These are phyloP conservation scores for Pristionchus exspectatus DNA, from an alignment of 2,888 invertebrate genomes.

Conservation along the genomic window DNA sequence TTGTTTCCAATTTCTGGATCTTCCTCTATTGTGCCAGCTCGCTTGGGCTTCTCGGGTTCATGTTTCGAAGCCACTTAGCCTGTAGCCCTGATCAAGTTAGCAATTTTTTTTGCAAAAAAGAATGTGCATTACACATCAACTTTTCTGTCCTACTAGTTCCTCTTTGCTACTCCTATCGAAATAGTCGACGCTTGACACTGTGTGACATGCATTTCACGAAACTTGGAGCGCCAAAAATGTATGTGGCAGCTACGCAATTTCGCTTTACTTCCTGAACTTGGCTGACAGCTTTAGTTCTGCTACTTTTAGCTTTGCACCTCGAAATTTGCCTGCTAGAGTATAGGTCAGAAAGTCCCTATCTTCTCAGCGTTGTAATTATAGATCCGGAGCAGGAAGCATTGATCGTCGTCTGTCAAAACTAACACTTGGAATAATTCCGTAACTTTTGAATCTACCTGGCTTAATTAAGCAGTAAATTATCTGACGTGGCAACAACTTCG, in stretches of 20 bases:
- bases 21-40: no score
- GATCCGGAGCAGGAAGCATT: neutral
- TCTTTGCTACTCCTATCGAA: neutral
- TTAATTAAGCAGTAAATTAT: neutral
- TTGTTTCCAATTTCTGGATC: no score
- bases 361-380: neutral
- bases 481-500: neutral
- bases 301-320: neutral
- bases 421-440: neutral
- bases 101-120: neutral
- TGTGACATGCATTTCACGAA: conserved; percentile 15
- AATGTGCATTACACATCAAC: neutral
- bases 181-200: neutral
- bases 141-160: conserved; percentile 2
- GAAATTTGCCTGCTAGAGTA: neutral
- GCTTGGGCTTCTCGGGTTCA: no score
- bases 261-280: neutral
- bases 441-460: neutral
- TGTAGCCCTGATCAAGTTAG: no score
- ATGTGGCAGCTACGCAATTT: neutral
- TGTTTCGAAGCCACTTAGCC: no score
- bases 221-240: neutral
- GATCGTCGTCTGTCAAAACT: neutral
- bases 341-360: no score
- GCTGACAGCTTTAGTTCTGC: neutral